Conservation (phyloP, 2,113 vertebrate genomes). For the Heliornis fulica region DNA sequence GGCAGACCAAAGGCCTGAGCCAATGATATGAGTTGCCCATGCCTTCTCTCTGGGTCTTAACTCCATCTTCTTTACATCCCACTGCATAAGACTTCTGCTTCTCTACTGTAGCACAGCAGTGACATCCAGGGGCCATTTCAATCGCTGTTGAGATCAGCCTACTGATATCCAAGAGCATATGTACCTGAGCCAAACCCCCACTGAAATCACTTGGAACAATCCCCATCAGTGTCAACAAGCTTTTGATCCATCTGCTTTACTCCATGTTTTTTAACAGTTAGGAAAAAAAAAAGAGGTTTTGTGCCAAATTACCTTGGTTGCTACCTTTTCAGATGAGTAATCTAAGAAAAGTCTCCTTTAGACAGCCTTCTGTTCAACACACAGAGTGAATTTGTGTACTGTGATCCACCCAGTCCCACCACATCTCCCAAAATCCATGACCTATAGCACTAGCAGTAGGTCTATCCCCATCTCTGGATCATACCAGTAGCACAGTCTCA, state of each 20-base stretch:
- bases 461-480: neutral
- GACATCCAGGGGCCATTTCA: constrained; percentile 65
- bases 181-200: constrained; percentile 29
- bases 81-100: neutral
- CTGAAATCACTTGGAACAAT: neutral
- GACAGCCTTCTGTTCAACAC: neutral
- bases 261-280: neutral
- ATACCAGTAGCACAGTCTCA: neutral
- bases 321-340: constrained; percentile 1
- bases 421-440: neutral
- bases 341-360: neutral
- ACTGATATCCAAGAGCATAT: neutral
- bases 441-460: neutral
- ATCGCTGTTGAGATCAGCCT: constrained; percentile 47
- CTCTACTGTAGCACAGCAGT: constrained; percentile 58
- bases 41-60: constrained; percentile 4
- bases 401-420: neutral
- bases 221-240: constrained; percentile 21
- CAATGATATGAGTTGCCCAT: constrained; percentile 1
- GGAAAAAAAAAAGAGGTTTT: neutral
- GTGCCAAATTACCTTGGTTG: neutral
- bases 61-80: constrained; percentile 60
- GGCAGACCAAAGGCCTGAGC: constrained; percentile 45
- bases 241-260: constrained; percentile 28
- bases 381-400: neutral